Conservation (phyloP, 1,140 invertebrate species). For the Sitophilus oryzae region DNA sequence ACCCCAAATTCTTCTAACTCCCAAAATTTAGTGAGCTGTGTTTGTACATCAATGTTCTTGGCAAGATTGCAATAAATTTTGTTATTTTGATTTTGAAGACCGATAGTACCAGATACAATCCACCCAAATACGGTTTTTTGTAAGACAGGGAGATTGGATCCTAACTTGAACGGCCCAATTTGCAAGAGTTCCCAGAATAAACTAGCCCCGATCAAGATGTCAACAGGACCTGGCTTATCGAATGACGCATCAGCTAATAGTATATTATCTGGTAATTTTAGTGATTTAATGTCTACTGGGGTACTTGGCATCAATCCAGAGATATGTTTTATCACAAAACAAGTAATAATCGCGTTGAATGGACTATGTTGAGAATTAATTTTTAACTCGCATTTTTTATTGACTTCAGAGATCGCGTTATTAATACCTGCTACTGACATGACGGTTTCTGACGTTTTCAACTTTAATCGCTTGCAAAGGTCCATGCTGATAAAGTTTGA, state of each 20-base stretch:
- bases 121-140: constrained; percentile 13
- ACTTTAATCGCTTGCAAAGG: too few species aligned
- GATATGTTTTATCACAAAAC: constrained; percentile 15
- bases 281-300: constrained; percentile 15
- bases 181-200: constrained; percentile 10
- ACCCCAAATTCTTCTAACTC: constrained; percentile 8
- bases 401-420: not conserved
- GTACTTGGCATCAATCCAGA: constrained; percentile 4
- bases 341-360: constrained; percentile 10
- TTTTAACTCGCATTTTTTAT: not conserved
- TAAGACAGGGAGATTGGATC: constrained; percentile 4
- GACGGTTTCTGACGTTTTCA: too few species aligned
- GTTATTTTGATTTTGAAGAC: not conserved
- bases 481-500: too few species aligned
- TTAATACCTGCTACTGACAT: not conserved
- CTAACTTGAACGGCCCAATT: not conserved
- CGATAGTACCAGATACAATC: constrained; percentile 10
- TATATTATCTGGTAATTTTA: too few species aligned
- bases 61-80: not conserved
- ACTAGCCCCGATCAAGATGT: constrained; percentile 6
- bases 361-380: not conserved
- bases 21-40: constrained; percentile 14
- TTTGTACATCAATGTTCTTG: constrained; percentile 1
- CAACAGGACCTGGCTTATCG: constrained; percentile 14
- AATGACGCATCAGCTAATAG: constrained; percentile 30